These are phyloP conservation scores for Rhinoderma darwinii DNA, from an alignment of 2,113 vertebrate species.

Conservation along the genomic window DNA sequence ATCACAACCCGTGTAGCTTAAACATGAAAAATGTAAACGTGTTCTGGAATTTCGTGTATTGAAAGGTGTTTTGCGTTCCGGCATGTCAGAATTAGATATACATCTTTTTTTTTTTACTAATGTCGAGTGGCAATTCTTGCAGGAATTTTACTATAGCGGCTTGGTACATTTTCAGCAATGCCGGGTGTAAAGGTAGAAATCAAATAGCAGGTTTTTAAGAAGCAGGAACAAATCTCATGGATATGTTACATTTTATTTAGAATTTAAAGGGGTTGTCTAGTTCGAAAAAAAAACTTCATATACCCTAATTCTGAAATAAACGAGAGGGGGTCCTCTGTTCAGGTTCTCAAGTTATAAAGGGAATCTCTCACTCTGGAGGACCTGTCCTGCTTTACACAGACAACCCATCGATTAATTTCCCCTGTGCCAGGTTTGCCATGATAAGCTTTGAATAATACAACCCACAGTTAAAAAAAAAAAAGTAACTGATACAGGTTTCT, in stretches of 20 bases:
- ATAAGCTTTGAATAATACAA: too few relatives aligned
- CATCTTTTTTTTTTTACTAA: slow-evolving; percentile 72
- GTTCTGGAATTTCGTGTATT: slow-evolving; percentile 82
- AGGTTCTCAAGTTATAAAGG: too few relatives aligned
- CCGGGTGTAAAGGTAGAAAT: background rate
- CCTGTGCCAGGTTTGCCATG: too few relatives aligned
- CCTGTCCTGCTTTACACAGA: too few relatives aligned
- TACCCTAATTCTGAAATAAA: too few relatives aligned
- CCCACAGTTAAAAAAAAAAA: too few relatives aligned
- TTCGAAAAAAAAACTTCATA: too few relatives aligned
- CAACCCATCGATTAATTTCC: too few relatives aligned
- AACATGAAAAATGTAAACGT: slow-evolving; percentile 85
- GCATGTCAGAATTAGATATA: slow-evolving; percentile 81
- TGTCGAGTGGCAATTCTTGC: slow-evolving; percentile 80
- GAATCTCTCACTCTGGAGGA: too few relatives aligned
- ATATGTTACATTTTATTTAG: background rate
- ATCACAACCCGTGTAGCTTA: slow-evolving; percentile 85
- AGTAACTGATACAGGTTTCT: too few relatives aligned
- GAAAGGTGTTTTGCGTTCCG: slow-evolving; percentile 81
- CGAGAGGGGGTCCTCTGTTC: too few relatives aligned
- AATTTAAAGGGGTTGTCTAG: too few relatives aligned
- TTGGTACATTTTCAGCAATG: background rate
- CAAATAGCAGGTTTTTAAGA: background rate
- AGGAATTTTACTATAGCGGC: slow-evolving; percentile 51
- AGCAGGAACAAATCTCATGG: background rate